These are phyloP conservation scores for Branchinecta sandiegonensis DNA, from an alignment of 2,888 invertebrate genomes.

Conservation along the genomic window DNA sequence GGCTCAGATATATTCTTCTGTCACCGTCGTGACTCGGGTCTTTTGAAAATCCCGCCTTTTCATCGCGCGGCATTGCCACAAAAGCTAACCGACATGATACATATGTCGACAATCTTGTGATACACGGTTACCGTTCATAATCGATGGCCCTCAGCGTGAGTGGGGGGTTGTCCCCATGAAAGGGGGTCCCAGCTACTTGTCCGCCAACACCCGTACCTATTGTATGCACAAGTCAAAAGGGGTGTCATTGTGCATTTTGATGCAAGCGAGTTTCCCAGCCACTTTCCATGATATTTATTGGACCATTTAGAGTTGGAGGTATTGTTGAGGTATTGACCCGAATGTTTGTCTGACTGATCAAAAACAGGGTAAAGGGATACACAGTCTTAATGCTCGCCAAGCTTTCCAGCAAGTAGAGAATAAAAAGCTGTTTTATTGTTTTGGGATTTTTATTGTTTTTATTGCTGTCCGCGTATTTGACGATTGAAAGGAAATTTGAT, in stretches of 20 bases:
- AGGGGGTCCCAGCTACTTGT: constrained; percentile 13
- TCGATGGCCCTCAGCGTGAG: constrained; percentile 7
- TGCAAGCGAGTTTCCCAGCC: constrained; percentile 12
- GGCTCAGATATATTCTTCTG: too few relatives aligned
- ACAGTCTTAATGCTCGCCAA: too few relatives aligned
- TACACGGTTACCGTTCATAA: constrained; percentile 10
- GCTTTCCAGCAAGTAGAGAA: too few relatives aligned
- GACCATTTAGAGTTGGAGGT: neutral
- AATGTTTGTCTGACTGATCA: too few relatives aligned
- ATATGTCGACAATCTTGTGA: constrained; percentile 15
- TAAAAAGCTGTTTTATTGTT: too few relatives aligned
- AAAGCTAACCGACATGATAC: constrained; percentile 14
- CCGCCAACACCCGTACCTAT: constrained; percentile 15
- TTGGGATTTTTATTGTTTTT: too few relatives aligned
- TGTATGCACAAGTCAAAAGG: constrained; percentile 16
- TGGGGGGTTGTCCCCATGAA: constrained; percentile 14
- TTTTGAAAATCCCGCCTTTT: neutral
- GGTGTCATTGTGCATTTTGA: constrained; percentile 16
- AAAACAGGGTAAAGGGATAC: too few relatives aligned
- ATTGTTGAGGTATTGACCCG: constrained; percentile 10
- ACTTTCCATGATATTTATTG: constrained; percentile 6
- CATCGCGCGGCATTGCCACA: neutral
- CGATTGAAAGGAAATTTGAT: too few relatives aligned
- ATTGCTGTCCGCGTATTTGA: too few relatives aligned
- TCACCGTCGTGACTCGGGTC: neutral